phyloP scores from a whole-genome alignment of 2,888 invertebrate species.

The Eucera pruinosa region DNA sequence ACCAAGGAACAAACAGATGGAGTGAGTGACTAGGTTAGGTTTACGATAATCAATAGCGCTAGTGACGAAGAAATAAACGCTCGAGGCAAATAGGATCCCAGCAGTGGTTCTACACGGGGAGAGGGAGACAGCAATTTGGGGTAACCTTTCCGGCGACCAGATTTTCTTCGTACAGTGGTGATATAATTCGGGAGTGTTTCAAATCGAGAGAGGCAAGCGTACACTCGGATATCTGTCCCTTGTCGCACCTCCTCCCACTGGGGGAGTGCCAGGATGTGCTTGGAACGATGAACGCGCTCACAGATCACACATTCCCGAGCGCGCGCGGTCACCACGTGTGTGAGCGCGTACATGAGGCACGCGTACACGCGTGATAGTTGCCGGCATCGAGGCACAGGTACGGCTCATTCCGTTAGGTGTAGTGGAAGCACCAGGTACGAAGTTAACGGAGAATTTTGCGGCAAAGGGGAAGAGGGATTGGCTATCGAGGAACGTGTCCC shows the following conservation, averaged over 20 bases:
- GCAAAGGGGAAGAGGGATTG: slow-evolving; percentile 65
- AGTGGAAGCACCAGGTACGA: slow-evolving; percentile 74
- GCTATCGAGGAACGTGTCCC: slow-evolving; percentile 77
- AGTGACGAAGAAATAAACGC: slow-evolving; percentile 47
- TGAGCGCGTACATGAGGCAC: slow-evolving; percentile 52
- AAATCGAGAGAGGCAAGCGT: slow-evolving; percentile 61
- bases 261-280: slow-evolving; percentile 84
- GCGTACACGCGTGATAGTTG: slow-evolving; percentile 49
- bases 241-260: slow-evolving; percentile 79
- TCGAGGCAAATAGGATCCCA: background rate
- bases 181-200: slow-evolving; percentile 70
- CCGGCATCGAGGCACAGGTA: slow-evolving; percentile 68
- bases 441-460: slow-evolving; percentile 79
- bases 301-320: slow-evolving; percentile 71
- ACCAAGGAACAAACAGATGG: slow-evolving; percentile 17
- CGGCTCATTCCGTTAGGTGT: slow-evolving; percentile 76
- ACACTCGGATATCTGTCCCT: slow-evolving; percentile 78
- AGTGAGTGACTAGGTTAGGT: slow-evolving; percentile 36
- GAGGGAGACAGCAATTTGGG: no score
- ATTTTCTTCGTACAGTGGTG: slow-evolving; percentile 57
- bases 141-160: slow-evolving; percentile 40
- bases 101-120: background rate
- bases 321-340: background rate
- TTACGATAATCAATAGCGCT: slow-evolving; percentile 55
- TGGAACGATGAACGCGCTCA: slow-evolving; percentile 82